A percentile compares a stretch with the other conserved stretches of the same genome.
Conservation (phyloP, 2,797 vertebrate species). For the Clarias fuscus region DNA sequence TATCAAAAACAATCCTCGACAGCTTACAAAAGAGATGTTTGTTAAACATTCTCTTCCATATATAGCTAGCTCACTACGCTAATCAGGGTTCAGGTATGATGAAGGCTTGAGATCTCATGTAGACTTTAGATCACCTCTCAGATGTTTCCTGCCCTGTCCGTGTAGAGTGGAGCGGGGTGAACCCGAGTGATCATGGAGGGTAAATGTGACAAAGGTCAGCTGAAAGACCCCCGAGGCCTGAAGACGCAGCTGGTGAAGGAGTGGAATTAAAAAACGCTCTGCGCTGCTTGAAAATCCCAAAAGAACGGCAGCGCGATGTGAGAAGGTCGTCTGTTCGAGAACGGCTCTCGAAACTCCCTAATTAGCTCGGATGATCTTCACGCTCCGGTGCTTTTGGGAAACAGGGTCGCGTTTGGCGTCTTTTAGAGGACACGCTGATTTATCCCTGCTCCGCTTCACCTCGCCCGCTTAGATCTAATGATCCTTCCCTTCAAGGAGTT, state of each 20-base stretch:
- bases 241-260: slow-evolving; percentile 23
- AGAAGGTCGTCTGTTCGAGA: slow-evolving; percentile 23
- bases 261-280: background rate
- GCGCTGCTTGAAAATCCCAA: slow-evolving; percentile 21
- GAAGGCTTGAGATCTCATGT: too few species aligned
- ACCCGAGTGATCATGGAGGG: background rate
- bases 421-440: slow-evolving; percentile 21
- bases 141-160: background rate
- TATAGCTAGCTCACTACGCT: background rate
- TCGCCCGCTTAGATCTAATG: slow-evolving; percentile 38
- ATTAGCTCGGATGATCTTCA: slow-evolving; percentile 37
- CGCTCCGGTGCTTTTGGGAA: slow-evolving; percentile 30
- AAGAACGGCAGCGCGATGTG: background rate
- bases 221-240: slow-evolving; percentile 6
- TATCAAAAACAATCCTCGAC: background rate
- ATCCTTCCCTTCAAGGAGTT: background rate
- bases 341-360: slow-evolving; percentile 14
- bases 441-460: slow-evolving; percentile 55
- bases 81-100: too few species aligned
- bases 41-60: background rate
- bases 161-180: background rate
- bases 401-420: slow-evolving; percentile 4
- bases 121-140: background rate
- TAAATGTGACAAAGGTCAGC: slow-evolving; percentile 29
- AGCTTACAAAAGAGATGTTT: background rate